These are phyloP conservation scores for Formica aserva DNA, from an alignment of 2,888 invertebrate genomes.

Conservation along the genomic window DNA sequence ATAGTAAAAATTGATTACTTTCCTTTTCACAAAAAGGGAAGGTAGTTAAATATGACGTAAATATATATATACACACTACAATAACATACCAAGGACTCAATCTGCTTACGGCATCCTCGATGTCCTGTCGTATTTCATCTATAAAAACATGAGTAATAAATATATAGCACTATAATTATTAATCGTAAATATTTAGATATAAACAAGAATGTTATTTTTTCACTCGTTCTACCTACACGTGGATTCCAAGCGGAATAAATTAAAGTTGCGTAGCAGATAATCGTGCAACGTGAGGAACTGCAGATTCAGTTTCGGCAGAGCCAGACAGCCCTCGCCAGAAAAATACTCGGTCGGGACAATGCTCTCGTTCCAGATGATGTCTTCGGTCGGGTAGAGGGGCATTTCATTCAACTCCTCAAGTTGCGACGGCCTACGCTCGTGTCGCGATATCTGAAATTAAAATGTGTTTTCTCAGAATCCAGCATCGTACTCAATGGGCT, in stretches of 20 bases:
- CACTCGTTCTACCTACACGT: slow-evolving; percentile 91
- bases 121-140: slow-evolving; percentile 99
- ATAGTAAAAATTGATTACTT: slow-evolving; percentile 1
- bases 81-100: slow-evolving; percentile 91
- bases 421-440: slow-evolving; percentile 96
- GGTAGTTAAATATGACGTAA: neutral
- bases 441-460: slow-evolving; percentile 90
- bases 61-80: slow-evolving; percentile 38
- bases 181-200: slow-evolving; percentile 16
- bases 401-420: slow-evolving; percentile 98
- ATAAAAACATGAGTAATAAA: slow-evolving; percentile 79
- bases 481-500: neutral
- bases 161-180: neutral
- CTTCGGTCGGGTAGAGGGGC: slow-evolving; percentile 99
- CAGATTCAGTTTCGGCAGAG: slow-evolving; percentile 98
- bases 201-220: neutral
- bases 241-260: slow-evolving; percentile 98
- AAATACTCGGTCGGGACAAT: slow-evolving; percentile 99
- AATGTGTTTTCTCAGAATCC: neutral
- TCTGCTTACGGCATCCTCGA: slow-evolving; percentile 98
- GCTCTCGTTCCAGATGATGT: slow-evolving; percentile 99
- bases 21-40: neutral
- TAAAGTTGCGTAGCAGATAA: slow-evolving; percentile 98
- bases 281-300: slow-evolving; percentile 99
- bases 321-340: slow-evolving; percentile 97